These are phyloP conservation scores for Falco rusticolus DNA, from an alignment of 2,797 vertebrate genomes.

Conservation along the genomic window DNA sequence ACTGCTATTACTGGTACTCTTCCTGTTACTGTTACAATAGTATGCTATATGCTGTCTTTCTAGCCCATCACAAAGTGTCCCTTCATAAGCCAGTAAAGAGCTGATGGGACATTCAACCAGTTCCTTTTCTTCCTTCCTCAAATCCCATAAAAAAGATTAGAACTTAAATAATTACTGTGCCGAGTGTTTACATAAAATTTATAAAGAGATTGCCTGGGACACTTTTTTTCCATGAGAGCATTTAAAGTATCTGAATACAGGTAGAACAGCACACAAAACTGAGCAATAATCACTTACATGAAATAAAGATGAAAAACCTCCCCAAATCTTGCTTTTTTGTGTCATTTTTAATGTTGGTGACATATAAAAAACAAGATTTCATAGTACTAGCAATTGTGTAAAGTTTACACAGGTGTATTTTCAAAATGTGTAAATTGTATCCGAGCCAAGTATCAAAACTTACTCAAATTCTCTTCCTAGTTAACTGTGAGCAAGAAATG, in stretches of 20 bases:
- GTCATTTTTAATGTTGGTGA: background rate
- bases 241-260: background rate
- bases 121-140: background rate
- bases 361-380: background rate
- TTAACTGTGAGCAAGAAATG: background rate
- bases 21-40: background rate
- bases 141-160: background rate
- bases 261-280: background rate
- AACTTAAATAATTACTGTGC: background rate
- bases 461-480: background rate
- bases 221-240: background rate
- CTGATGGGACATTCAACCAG: background rate
- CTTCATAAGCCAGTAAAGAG: background rate
- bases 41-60: background rate
- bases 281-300: background rate
- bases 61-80: background rate
- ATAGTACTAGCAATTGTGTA: background rate
- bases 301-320: background rate
- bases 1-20: background rate
- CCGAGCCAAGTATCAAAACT: background rate
- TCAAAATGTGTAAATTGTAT: background rate
- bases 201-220: background rate
- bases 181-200: background rate
- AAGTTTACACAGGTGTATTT: background rate
- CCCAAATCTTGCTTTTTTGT: background rate